A percentile compares a stretch with the other conserved stretches of the same genome.
phyloP scores from a whole-genome alignment of 2,113 vertebrate species.

The Chaenocephalus aceratus region DNA sequence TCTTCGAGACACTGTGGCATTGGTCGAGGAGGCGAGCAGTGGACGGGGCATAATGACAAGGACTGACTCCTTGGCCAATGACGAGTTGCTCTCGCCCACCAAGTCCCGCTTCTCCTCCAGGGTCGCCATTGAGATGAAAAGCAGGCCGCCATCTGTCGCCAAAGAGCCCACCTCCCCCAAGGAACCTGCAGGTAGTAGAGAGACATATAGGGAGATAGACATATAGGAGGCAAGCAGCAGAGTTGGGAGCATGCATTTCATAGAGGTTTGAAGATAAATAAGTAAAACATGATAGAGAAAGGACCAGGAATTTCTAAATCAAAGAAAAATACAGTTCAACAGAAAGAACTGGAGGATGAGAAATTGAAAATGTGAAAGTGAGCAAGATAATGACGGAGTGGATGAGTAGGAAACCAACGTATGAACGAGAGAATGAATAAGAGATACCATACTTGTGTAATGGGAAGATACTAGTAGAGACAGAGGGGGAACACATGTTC shows the following conservation, averaged over 20 bases:
- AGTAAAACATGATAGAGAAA: slow-evolving; percentile 14
- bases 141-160: slow-evolving; percentile 74
- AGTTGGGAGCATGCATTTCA: slow-evolving; percentile 20
- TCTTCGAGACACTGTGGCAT: slow-evolving; percentile 81
- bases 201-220: slow-evolving; percentile 20
- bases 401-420: slow-evolving; percentile 35
- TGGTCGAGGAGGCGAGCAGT: slow-evolving; percentile 80
- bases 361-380: slow-evolving; percentile 61
- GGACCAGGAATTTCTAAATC: slow-evolving; percentile 10
- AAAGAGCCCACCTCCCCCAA: slow-evolving; percentile 80
- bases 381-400: slow-evolving; percentile 47
- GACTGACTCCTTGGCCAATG: slow-evolving; percentile 73
- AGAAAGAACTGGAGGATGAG: slow-evolving; percentile 31
- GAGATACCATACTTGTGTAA: slow-evolving; percentile 24
- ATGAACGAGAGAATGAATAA: slow-evolving; percentile 39
- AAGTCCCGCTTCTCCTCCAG: slow-evolving; percentile 80
- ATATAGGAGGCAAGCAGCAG: slow-evolving; percentile 11
- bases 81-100: slow-evolving; percentile 79
- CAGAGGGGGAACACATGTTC: slow-evolving; percentile 5
- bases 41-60: slow-evolving; percentile 68
- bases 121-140: slow-evolving; percentile 84
- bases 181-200: slow-evolving; percentile 76
- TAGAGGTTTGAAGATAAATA: slow-evolving; percentile 38
- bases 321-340: slow-evolving; percentile 28
- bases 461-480: slow-evolving; percentile 23